These are phyloP conservation scores for Eutolmus rufibarbis DNA, from an alignment of 2,888 invertebrate species.

Conservation along the genomic window DNA sequence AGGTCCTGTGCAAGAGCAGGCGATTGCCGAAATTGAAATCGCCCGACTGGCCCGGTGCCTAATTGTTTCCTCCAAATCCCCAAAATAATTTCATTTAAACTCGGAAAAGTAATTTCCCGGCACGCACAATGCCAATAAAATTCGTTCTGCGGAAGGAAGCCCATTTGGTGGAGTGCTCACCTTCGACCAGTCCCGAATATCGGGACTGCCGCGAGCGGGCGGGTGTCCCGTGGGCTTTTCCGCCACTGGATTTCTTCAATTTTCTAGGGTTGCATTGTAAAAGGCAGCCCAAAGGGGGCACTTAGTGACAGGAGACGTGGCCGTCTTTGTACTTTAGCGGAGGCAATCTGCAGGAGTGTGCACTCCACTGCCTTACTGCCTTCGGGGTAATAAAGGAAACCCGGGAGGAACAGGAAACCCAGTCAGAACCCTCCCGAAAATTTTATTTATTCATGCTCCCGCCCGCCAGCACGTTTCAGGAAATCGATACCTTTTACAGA, in stretches of 20 bases:
- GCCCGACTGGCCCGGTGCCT: background rate
- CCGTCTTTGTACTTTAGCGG: background rate
- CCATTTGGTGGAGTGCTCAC: background rate
- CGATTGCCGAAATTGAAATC: background rate
- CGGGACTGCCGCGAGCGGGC: background rate
- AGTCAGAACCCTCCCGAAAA: background rate
- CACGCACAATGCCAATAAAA: slow-evolving; percentile 19
- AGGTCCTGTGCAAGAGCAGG: background rate
- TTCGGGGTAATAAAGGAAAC: background rate
- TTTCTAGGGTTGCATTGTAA: background rate
- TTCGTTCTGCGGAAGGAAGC: slow-evolving; percentile 11
- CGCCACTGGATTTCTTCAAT: background rate
- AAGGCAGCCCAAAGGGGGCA: background rate
- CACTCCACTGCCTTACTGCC: slow-evolving; percentile 19
- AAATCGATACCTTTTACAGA: background rate
- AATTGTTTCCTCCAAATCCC: slow-evolving; percentile 14
- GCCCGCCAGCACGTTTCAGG: background rate
- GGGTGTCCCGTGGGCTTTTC: background rate
- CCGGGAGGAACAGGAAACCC: background rate
- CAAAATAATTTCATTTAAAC: slow-evolving; percentile 24
- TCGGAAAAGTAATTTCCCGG: slow-evolving; percentile 17
- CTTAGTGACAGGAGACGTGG: background rate
- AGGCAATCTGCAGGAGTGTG: background rate
- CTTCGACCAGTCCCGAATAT: background rate
- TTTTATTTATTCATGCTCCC: slow-evolving; percentile 8